Percentiles rank a stretch among this genome's conserved stretches.
Conservation (phyloP, 2,797 vertebrate genomes). For the Anguilla obscura region DNA sequence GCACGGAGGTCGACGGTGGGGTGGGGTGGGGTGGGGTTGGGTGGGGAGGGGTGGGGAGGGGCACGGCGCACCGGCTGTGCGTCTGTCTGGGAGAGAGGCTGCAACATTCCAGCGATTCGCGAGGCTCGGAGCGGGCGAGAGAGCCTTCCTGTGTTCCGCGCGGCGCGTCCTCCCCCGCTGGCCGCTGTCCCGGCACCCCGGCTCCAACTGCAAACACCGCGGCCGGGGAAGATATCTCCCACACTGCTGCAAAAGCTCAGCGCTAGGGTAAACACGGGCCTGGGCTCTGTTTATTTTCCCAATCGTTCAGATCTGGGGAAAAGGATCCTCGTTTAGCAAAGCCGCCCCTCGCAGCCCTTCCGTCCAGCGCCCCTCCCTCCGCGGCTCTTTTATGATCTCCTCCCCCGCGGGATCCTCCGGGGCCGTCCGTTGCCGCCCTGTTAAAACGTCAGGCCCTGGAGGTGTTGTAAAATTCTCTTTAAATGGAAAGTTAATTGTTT, state of each 20-base stretch:
- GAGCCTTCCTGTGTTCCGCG: constrained; percentile 16
- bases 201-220: constrained; percentile 26
- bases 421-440: background rate
- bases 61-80: background rate
- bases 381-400: background rate
- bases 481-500: constrained; percentile 7
- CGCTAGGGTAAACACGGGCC: constrained; percentile 10
- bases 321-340: constrained; percentile 11
- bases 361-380: background rate
- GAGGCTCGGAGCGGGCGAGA: background rate
- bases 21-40: background rate
- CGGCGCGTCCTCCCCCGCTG: constrained; percentile 3
- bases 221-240: constrained; percentile 27
- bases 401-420: background rate
- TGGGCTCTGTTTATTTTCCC: constrained; percentile 20
- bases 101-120: background rate
- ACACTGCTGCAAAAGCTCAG: constrained; percentile 14
- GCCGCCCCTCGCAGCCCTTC: too few species aligned
- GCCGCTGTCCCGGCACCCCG: background rate
- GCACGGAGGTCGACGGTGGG: background rate
- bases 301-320: background rate
- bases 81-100: background rate
- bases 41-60: background rate
- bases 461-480: constrained; percentile 1
- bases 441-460: background rate